These are phyloP conservation scores for Euproctis similis DNA, from an alignment of 2,888 invertebrate genomes.

Conservation along the genomic window DNA sequence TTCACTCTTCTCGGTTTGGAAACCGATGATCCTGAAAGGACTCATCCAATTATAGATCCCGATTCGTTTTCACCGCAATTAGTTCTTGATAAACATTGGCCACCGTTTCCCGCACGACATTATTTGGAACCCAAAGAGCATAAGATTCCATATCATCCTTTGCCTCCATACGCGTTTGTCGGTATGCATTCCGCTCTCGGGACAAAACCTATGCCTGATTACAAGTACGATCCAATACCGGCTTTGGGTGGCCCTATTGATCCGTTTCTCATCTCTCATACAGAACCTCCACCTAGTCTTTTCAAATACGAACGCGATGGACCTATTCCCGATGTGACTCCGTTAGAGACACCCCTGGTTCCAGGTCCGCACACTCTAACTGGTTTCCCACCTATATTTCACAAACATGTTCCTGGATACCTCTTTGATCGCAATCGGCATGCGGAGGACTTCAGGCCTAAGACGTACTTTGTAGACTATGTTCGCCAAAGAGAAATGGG, in stretches of 20 bases:
- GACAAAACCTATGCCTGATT: constrained; percentile 55
- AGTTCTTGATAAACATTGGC: constrained; percentile 59
- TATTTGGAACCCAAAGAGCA: constrained; percentile 55
- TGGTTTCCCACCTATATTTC: constrained; percentile 67
- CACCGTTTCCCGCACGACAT: constrained; percentile 65
- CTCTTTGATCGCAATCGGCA: constrained; percentile 61
- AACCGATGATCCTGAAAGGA: constrained; percentile 48
- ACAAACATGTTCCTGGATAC: constrained; percentile 67
- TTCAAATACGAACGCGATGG: constrained; percentile 64
- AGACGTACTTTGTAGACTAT: constrained; percentile 73
- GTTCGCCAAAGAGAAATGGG: constrained; percentile 70
- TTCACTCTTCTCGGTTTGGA: constrained; percentile 61
- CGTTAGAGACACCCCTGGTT: constrained; percentile 42
- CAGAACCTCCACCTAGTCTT: constrained; percentile 51
- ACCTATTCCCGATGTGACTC: constrained; percentile 57
- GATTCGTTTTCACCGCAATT: constrained; percentile 57
- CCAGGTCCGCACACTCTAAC: constrained; percentile 62
- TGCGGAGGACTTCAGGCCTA: constrained; percentile 64
- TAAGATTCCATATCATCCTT: constrained; percentile 49
- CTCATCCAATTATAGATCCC: constrained; percentile 51
- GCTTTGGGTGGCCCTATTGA: constrained; percentile 57
- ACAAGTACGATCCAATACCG: constrained; percentile 59
- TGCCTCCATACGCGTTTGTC: constrained; percentile 59
- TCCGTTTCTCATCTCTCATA: constrained; percentile 50
- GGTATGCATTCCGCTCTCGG: constrained; percentile 65